Conservation (phyloP, 1,140 invertebrate genomes). For the Tenebrio molitor region DNA sequence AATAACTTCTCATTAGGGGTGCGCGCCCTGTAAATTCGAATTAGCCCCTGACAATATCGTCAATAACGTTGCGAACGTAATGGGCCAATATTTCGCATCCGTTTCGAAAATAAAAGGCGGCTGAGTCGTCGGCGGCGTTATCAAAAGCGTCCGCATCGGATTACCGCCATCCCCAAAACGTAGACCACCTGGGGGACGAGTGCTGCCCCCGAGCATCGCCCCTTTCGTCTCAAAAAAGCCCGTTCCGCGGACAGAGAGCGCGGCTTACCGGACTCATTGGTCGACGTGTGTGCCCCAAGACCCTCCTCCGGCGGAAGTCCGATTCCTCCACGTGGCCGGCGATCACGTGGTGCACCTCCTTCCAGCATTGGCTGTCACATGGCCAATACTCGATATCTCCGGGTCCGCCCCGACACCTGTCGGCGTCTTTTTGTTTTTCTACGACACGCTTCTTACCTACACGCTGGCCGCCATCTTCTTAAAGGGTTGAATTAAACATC, state of each 20-base stretch:
- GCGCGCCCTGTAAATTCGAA: background rate
- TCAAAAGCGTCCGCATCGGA: constrained; percentile 33
- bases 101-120: background rate
- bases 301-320: constrained; percentile 63
- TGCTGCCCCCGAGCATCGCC: constrained; percentile 6
- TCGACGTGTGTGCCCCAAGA: constrained; percentile 52
- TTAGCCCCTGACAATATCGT: constrained; percentile 13
- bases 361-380: constrained; percentile 46
- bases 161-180: constrained; percentile 31
- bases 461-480: constrained; percentile 42
- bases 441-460: constrained; percentile 34
- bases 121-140: constrained; percentile 3
- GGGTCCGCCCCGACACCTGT: constrained; percentile 47
- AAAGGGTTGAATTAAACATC: constrained; percentile 45
- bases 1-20: constrained; percentile 7
- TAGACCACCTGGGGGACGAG: constrained; percentile 27
- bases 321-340: constrained; percentile 57
- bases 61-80: constrained; percentile 11
- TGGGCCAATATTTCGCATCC: background rate
- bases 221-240: background rate
- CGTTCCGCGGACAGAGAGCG: background rate
- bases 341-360: constrained; percentile 42
- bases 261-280: constrained; percentile 45
- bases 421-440: constrained; percentile 43
- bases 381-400: constrained; percentile 44